A percentile compares a stretch with the other conserved stretches of the same genome.
Evolutionary conservation across 2,113 vertebrate genomes (phyloP).

Genomic region (Pseudorectes ferrugineus): DNA sequence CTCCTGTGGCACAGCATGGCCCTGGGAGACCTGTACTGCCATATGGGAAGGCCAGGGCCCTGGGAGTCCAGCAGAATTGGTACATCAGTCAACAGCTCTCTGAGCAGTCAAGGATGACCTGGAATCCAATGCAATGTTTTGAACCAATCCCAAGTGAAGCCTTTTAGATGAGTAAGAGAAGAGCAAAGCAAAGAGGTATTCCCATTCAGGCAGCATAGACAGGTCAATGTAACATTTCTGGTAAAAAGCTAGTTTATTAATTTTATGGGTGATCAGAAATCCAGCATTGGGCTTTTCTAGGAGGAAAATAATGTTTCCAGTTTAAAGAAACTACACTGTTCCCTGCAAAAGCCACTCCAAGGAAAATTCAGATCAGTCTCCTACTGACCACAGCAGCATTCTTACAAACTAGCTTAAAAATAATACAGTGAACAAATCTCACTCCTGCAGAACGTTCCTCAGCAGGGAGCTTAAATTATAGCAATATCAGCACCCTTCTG

Average conservation of each 20-base stretch:
- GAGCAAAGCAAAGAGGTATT: not conserved
- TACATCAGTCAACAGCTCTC: not conserved
- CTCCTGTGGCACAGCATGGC: rapidly evolving
- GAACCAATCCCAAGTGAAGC: not conserved
- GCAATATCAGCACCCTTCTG: not conserved
- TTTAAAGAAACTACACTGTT: not conserved
- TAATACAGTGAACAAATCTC: not conserved
- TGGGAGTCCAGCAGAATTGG: not conserved
- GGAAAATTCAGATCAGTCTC: not conserved
- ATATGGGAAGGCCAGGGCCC: not conserved
- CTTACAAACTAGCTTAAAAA: not conserved
- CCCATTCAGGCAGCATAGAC: not conserved
- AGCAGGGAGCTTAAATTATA: not conserved
- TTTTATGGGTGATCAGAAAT: not conserved
- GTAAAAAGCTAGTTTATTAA: not conserved
- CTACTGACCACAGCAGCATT: not conserved
- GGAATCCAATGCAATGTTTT: not conserved
- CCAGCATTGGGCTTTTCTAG: not conserved
- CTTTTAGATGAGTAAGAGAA: not conserved
- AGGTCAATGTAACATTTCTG: not conserved
- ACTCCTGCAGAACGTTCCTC: not conserved
- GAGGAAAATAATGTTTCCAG: not conserved
- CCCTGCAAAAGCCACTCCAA: not conserved
- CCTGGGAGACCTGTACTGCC: not conserved
- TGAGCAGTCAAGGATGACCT: not conserved